Percentiles rank a stretch among this genome's conserved stretches.
phyloP scores from a whole-genome alignment of 2,797 vertebrate species.

The Lepus townsendii region DNA sequence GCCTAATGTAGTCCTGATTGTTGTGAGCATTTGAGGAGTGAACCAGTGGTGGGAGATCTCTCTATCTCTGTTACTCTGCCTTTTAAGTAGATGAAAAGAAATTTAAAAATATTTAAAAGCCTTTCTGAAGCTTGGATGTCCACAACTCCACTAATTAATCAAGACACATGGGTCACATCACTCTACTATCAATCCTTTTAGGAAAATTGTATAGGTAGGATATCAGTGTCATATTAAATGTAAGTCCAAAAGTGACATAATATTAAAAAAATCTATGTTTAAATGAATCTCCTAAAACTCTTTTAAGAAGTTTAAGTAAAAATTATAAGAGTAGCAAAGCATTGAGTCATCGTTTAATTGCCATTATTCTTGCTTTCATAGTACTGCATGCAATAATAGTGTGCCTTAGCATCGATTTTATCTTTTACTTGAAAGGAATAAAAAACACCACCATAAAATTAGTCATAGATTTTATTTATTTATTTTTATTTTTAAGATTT shows the following conservation, averaged over 20 bases:
- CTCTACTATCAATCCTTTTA: neutral
- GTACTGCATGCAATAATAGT: neutral
- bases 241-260: neutral
- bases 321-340: neutral
- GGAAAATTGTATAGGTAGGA: neutral
- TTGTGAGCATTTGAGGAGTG: no score
- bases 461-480: neutral
- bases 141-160: neutral
- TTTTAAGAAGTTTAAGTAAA: slow-evolving; percentile 30
- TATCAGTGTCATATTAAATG: neutral
- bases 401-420: neutral
- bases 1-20: no score
- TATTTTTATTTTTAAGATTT: no score
- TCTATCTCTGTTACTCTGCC: no score
- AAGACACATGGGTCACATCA: neutral
- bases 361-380: slow-evolving; percentile 2
- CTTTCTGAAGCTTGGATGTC: neutral
- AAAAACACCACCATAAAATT: neutral
- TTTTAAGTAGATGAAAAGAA: no score
- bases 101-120: neutral
- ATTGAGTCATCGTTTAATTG: neutral
- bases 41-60: no score
- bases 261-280: neutral
- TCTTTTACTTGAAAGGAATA: slow-evolving; percentile 37
- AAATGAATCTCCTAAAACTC: slow-evolving; percentile 15